These are phyloP conservation scores for Drosophila arawakana DNA, from an alignment of 1,140 invertebrate species.

Conservation along the genomic window DNA sequence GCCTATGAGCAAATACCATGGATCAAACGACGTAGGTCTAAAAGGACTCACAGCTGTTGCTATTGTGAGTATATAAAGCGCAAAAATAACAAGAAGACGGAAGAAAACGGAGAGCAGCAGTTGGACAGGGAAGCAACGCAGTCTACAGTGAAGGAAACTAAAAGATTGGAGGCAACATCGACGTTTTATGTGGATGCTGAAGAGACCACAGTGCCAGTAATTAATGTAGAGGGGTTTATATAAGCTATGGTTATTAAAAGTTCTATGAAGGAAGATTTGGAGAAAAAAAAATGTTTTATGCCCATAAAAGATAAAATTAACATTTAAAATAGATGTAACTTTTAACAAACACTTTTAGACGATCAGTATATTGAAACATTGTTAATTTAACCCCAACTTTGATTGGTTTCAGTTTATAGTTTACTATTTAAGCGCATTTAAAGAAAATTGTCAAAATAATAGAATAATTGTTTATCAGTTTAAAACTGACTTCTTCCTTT, in stretches of 20 bases:
- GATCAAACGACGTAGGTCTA: constrained; percentile 37
- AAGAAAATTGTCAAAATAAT: no score
- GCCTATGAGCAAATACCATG: constrained; percentile 85
- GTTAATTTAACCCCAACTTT: no score
- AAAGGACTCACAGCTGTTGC: constrained; percentile 37
- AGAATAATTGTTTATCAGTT: no score
- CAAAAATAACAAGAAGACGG: background rate
- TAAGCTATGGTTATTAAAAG: constrained; percentile 5
- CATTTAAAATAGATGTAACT: no score
- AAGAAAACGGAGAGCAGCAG: background rate
- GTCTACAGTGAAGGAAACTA: constrained; percentile 12
- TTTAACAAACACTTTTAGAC: no score
- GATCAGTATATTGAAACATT: no score
- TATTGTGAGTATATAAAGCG: constrained; percentile 64
- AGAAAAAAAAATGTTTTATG: no score
- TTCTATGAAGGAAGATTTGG: background rate
- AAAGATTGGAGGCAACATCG: constrained; percentile 11
- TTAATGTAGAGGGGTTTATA: constrained; percentile 64
- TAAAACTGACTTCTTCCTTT: no score
- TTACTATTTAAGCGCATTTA: no score
- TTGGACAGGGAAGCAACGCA: constrained; percentile 10
- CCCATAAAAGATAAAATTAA: no score
- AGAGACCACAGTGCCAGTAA: background rate
- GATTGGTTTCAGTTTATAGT: no score
- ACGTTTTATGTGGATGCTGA: background rate